These are phyloP conservation scores for Dendronephthya gigantea DNA, from an alignment of 64 coral and sea anemone genomes.

Conservation along the genomic window DNA sequence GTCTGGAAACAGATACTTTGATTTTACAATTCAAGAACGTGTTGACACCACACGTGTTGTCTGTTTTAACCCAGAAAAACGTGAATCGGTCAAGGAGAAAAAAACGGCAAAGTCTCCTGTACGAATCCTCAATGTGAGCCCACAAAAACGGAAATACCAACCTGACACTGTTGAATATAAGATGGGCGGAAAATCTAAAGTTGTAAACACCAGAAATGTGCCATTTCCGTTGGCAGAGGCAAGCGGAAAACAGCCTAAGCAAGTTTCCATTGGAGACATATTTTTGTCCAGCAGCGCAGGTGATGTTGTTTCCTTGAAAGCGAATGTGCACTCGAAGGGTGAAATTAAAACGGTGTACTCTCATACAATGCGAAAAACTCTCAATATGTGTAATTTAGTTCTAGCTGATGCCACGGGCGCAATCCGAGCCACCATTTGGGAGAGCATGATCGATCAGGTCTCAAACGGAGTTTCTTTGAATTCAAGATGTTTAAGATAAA, in stretches of 20 bases:
- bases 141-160: conserved; percentile 3
- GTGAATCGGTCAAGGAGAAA: neutral
- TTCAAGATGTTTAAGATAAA: too few species aligned
- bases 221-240: neutral
- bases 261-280: neutral
- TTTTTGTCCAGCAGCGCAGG: neutral
- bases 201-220: neutral
- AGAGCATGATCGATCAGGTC: too few species aligned
- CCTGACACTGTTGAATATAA: neutral
- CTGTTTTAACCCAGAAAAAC: neutral
- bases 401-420: too few species aligned
- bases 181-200: neutral
- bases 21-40: neutral
- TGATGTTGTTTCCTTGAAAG: neutral
- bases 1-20: neutral
- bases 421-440: too few species aligned
- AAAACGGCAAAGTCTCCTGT: neutral
- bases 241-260: neutral
- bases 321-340: neutral
- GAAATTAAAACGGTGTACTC: neutral
- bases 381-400: neutral
- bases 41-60: neutral
- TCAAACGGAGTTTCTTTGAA: too few species aligned
- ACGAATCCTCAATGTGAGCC: neutral
- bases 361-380: neutral